phyloP scores from a whole-genome alignment of 2,888 invertebrate genomes.

The Tetropium fuscum region DNA sequence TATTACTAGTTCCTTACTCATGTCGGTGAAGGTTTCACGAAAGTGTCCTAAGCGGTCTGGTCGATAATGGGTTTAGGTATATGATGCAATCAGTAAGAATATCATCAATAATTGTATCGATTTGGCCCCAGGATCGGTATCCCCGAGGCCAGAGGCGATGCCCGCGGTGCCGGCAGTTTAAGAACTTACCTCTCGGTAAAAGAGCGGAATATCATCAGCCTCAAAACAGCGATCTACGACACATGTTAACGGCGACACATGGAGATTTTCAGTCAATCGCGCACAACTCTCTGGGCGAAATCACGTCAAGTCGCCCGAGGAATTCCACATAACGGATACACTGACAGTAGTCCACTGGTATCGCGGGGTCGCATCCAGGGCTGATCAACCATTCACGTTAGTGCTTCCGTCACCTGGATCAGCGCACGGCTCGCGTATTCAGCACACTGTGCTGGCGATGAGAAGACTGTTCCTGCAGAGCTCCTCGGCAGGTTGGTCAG shows the following conservation, averaged over 20 bases:
- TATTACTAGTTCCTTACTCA: no score
- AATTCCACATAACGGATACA: constrained; percentile 53
- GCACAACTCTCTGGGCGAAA: constrained; percentile 33
- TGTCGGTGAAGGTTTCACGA: no score
- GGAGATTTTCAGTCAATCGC: constrained; percentile 35
- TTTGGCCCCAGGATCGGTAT: no score
- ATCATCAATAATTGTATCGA: no score
- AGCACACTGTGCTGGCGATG: neutral
- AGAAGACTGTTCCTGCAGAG: constrained; percentile 20
- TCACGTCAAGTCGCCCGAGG: constrained; percentile 48
- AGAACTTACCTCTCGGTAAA: constrained; percentile 57
- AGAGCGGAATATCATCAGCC: constrained; percentile 56
- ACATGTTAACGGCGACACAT: constrained; percentile 51
- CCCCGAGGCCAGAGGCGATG: no score
- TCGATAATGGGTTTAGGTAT: no score
- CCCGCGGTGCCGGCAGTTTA: no score
- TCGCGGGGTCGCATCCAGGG: constrained; percentile 7
- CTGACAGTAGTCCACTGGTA: constrained; percentile 45
- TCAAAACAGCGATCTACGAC: constrained; percentile 45
- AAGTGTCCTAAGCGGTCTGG: no score
- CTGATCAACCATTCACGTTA: constrained; percentile 37
- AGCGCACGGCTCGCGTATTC: constrained; percentile 2
- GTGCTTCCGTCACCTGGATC: no score
- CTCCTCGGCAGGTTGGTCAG: constrained; percentile 49
- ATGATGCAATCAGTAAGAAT: no score